Percentiles rank a stretch among this genome's conserved stretches.
Evolutionary conservation across 2,113 vertebrate species (phyloP).

Genomic region (Zapornia atra): DNA sequence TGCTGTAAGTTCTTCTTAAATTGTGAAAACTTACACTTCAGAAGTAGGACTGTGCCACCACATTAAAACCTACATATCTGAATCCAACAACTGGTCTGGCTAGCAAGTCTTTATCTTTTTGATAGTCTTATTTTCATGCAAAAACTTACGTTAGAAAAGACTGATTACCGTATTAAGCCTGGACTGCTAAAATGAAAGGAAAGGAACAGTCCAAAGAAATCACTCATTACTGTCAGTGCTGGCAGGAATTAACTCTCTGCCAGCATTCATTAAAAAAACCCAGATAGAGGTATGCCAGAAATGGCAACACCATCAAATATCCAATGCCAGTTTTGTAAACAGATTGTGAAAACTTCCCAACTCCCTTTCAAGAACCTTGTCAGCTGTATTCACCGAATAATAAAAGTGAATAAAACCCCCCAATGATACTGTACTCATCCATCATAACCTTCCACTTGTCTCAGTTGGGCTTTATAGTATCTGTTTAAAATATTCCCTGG

Average conservation of each 20-base stretch:
- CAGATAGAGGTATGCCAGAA: neutral
- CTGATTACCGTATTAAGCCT: neutral
- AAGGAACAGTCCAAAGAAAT: neutral
- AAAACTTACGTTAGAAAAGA: neutral
- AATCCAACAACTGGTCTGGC: neutral
- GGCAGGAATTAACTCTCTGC: neutral
- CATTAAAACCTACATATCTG: neutral
- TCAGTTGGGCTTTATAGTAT: neutral
- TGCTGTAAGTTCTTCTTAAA: neutral
- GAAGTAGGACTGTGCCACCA: neutral
- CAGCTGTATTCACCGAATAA: neutral
- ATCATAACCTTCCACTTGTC: neutral
- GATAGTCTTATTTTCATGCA: neutral
- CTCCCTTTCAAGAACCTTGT: neutral
- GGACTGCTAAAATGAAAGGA: neutral
- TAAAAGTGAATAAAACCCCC: neutral
- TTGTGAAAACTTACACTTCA: neutral
- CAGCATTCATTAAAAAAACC: neutral
- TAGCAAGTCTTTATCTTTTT: neutral
- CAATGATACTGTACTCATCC: neutral
- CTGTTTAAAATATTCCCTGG: conserved; percentile 1
- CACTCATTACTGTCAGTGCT: neutral
- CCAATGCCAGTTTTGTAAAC: neutral
- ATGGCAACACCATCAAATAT: neutral
- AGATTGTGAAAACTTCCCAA: neutral